Percentiles rank a stretch among this genome's conserved stretches.
Conservation (phyloP, 2,113 vertebrate genomes). For the Vimba vimba region DNA sequence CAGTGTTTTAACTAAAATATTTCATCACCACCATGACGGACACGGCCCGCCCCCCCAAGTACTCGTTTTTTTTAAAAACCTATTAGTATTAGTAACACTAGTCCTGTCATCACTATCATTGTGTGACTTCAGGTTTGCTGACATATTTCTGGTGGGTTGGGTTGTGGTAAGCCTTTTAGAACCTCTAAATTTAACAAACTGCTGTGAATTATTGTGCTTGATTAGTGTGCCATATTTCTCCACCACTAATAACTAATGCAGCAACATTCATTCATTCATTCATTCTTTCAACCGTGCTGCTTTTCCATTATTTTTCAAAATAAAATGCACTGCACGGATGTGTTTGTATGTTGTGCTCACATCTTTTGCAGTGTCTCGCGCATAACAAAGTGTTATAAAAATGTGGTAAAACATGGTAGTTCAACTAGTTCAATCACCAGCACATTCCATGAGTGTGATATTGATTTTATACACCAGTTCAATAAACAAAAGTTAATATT, state of each 20-base stretch:
- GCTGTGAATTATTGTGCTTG: not conserved
- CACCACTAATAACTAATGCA: not conserved
- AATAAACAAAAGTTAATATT: not conserved
- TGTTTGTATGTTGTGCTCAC: not conserved
- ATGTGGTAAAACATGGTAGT: not conserved
- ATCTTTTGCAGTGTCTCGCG: not conserved
- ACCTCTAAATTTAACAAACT: not conserved
- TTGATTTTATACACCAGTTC: not conserved
- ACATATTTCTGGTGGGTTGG: slow-evolving; percentile 8
- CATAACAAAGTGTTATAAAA: not conserved
- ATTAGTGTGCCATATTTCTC: not conserved
- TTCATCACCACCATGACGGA: no score
- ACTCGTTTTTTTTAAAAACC: no score
- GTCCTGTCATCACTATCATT: not conserved
- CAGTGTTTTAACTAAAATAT: no score
- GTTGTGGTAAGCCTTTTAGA: not conserved
- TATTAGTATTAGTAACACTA: not conserved
- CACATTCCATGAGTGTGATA: not conserved
- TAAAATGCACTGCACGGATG: not conserved
- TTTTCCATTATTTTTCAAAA: not conserved
- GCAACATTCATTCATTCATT: not conserved
- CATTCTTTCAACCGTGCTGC: not conserved
- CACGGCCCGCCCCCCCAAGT: no score
- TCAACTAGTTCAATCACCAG: not conserved
- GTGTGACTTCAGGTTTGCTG: not conserved